A percentile compares a stretch with the other conserved stretches of the same genome.
phyloP scores from a whole-genome alignment of 2,113 vertebrate species.

The Isichthys henryi region DNA sequence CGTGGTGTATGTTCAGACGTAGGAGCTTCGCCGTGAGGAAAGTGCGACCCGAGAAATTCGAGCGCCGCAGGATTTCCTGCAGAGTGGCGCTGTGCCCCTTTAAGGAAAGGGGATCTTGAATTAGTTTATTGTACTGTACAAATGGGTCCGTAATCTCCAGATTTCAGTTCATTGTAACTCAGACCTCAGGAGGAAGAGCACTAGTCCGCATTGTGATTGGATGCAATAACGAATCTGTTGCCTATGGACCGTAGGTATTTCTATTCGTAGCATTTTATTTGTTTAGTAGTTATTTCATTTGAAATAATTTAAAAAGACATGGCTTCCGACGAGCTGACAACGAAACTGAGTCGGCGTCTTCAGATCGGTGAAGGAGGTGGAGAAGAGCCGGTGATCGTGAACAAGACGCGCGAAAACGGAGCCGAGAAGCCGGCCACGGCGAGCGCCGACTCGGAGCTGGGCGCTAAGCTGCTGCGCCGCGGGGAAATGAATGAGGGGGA shows the following conservation, averaged over 20 bases:
- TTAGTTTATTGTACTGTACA: slow-evolving; percentile 25
- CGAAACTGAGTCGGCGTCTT: slow-evolving; percentile 72
- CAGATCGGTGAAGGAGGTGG: slow-evolving; percentile 63
- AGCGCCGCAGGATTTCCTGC: not conserved
- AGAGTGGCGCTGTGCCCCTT: not conserved
- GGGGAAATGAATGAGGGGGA: slow-evolving; percentile 70
- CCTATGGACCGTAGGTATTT: slow-evolving; percentile 23
- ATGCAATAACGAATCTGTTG: not conserved
- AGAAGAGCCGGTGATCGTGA: slow-evolving; percentile 45
- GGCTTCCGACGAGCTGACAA: slow-evolving; percentile 75
- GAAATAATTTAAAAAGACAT: slow-evolving; percentile 49
- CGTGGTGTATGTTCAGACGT: slow-evolving; percentile 27
- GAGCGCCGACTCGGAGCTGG: slow-evolving; percentile 65
- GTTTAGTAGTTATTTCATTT: slow-evolving; percentile 21
- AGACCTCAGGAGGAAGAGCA: not conserved
- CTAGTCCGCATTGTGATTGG: slow-evolving; percentile 12
- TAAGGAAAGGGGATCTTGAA: slow-evolving; percentile 6
- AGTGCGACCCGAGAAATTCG: not conserved
- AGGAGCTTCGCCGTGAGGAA: not conserved
- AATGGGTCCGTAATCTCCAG: slow-evolving; percentile 17
- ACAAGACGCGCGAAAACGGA: slow-evolving; percentile 31
- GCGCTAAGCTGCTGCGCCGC: slow-evolving; percentile 67
- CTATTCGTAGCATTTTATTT: slow-evolving; percentile 24
- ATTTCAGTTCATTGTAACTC: slow-evolving; percentile 4
- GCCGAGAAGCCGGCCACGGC: slow-evolving; percentile 48